phyloP scores from a whole-genome alignment of 2,797 vertebrate species.

The Pantherophis alleghaniensis region DNA sequence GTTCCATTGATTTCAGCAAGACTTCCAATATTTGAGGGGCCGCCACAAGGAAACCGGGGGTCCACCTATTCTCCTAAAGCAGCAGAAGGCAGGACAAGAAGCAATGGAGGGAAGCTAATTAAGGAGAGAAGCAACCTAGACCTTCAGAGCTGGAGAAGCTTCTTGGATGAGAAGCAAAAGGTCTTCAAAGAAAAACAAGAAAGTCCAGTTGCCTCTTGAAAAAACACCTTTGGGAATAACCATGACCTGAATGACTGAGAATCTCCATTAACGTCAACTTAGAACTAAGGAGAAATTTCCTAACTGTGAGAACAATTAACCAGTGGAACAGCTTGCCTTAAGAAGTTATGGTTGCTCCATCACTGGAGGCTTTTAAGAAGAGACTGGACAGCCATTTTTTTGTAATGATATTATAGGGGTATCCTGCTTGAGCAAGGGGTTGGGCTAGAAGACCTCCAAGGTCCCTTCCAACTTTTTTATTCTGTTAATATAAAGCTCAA shows the following conservation, averaged over 20 bases:
- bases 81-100: neutral
- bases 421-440: neutral
- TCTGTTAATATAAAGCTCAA: neutral
- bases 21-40: neutral
- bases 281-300: neutral
- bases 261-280: no score
- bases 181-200: no score
- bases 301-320: neutral
- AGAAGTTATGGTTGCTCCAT: neutral
- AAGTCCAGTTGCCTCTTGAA: no score
- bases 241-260: no score
- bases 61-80: neutral
- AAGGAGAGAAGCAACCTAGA: neutral
- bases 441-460: neutral
- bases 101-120: neutral
- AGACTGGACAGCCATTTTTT: neutral
- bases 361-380: neutral
- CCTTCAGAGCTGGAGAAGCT: no score
- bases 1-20: no score
- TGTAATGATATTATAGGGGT: neutral
- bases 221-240: no score
- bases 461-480: neutral
- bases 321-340: neutral
- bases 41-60: neutral
- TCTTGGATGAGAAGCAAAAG: no score